phyloP scores from a whole-genome alignment of 2,888 invertebrate species.

The Eudemis profundana region DNA sequence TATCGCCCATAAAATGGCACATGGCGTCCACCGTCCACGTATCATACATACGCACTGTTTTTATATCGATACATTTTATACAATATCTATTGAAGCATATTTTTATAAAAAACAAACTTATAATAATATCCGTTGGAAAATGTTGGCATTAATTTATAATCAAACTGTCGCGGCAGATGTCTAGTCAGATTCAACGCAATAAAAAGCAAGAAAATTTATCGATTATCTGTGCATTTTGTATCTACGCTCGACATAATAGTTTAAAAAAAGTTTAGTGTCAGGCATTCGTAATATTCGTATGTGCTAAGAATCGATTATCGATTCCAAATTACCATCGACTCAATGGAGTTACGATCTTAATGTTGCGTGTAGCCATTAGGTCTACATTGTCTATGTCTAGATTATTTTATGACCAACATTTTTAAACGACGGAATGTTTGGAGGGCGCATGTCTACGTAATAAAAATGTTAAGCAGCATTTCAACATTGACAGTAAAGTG shows the following conservation, averaged over 20 bases:
- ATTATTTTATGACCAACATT: constrained; percentile 3
- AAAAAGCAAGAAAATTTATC: constrained; percentile 52
- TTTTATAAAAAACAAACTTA: constrained; percentile 65
- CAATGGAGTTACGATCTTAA: constrained; percentile 60
- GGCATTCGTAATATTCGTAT: constrained; percentile 13
- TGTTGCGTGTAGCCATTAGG: constrained; percentile 55
- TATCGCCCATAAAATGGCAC: constrained; percentile 75
- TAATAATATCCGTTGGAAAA: constrained; percentile 75
- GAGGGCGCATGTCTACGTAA: constrained; percentile 49
- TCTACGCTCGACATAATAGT: constrained; percentile 19
- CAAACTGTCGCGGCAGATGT: constrained; percentile 72
- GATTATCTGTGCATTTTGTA: constrained; percentile 47
- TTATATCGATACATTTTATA: constrained; percentile 47
- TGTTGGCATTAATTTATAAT: constrained; percentile 67
- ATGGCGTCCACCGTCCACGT: constrained; percentile 55
- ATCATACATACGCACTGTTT: constrained; percentile 55
- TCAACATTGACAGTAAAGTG: not conserved
- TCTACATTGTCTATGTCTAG: constrained; percentile 67
- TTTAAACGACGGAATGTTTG: constrained; percentile 54
- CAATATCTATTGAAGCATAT: constrained; percentile 53
- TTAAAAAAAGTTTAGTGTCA: constrained; percentile 35
- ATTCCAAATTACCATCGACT: constrained; percentile 54
- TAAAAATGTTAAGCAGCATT: constrained; percentile 7
- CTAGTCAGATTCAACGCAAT: constrained; percentile 62
- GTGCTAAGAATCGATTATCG: constrained; percentile 51